Conservation (phyloP, 92 coral and sea anemone species). For the Metridium senile region DNA sequence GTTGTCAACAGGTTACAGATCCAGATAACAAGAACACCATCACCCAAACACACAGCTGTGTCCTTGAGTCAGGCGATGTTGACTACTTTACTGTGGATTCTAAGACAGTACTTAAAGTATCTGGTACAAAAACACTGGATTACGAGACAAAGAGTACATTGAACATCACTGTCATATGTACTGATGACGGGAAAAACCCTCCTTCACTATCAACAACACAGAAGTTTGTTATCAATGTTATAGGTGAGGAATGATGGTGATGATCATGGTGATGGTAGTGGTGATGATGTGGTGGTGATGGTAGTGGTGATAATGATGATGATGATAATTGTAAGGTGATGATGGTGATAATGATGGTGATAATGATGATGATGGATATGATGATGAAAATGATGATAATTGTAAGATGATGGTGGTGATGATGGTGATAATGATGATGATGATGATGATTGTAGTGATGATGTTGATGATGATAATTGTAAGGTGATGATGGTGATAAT, state of each 20-base stretch:
- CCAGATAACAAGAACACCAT: constrained; percentile 76
- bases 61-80: constrained; percentile 52
- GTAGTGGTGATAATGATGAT: not conserved
- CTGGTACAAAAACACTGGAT: constrained; percentile 49
- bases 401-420: not conserved
- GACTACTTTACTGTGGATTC: constrained; percentile 57
- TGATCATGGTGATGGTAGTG: not conserved
- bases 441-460: not conserved
- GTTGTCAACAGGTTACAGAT: constrained; percentile 65
- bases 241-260: constrained; percentile 48
- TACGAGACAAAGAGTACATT: constrained; percentile 58
- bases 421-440: not conserved
- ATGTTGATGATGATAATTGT: not conserved
- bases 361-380: not conserved
- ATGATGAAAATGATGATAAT: not conserved
- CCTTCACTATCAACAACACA: constrained; percentile 54
- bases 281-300: not conserved
- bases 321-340: not conserved
- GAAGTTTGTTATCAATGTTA: constrained; percentile 52
- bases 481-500: not conserved
- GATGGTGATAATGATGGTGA: not conserved
- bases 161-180: constrained; percentile 66
- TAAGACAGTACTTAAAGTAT: constrained; percentile 61
- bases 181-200: constrained; percentile 68
- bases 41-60: constrained; percentile 75